Base-by-base conservation (phyloP, 2,888 invertebrate genomes). In the Epistrophe eligans region DNA sequence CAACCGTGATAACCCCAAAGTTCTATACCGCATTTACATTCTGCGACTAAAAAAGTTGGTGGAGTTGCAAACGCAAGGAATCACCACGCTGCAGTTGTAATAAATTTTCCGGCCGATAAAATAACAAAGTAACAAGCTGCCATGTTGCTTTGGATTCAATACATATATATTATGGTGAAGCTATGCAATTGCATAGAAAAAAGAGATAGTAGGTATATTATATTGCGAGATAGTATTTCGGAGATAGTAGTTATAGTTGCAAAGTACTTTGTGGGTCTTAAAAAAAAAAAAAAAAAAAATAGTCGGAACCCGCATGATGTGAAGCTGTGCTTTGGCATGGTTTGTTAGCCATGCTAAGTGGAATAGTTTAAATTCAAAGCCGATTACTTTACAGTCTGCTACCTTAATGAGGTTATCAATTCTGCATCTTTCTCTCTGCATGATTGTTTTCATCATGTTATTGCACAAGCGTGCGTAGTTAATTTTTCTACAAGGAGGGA, bases 41-140 rank as follows among this genome's bases (percentile, higher is more conserved):
- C 15, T 2, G 13, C 15, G 15, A 58, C 4, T 17, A 10, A n/a
- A 3, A 45, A 28, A 62, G 24, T 64, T 35, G 66, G 66, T 43
- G 55, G 4, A 35, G 32, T 52, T 17, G 58, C 43, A 62, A 35
- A 1, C 55, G 57, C 43, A 62, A 35, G 3, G 60, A 50, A 15
- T 32, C 32, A 50, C 32, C 57, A 73, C 50, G 43, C 48, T 81
- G 85, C 85, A 81, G 85, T 77, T 81, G 81, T 79, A 85, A 85
- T 85, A 85, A 81, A 85, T 85, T 85, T 81, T 85, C 77, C 81
- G 60, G 57, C 50, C 85, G 85, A 85, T 85, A 85, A 85, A 85
- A 77, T 85, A 81, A 81, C 81, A 85, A 85, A 81, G 67, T 77
- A 70, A 55, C n/a, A n/a, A 24, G 52, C 67, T 52, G 52, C 67